A percentile compares a stretch with the other conserved stretches of the same genome.
Conservation (phyloP, 1,140 invertebrate genomes). For the Tetramorium parvispinum region DNA sequence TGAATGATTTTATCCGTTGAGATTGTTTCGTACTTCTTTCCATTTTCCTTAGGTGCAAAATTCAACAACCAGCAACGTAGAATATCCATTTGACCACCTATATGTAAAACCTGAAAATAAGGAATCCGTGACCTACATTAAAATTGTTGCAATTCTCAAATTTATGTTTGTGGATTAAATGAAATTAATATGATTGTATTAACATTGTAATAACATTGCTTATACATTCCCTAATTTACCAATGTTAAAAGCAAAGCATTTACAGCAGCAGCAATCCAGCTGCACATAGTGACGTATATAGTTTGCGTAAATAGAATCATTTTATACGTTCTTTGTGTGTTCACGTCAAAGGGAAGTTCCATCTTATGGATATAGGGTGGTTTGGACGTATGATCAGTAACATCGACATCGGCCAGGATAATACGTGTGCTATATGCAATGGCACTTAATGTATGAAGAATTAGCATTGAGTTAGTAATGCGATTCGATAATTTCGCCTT, state of each 20-base stretch:
- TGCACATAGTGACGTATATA: not conserved
- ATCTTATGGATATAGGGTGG: conserved; percentile 13
- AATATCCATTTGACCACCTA: conserved; percentile 53
- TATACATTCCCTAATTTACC: not conserved
- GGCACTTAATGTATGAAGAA: conserved; percentile 24
- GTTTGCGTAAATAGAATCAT: not conserved
- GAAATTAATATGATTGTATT: not conserved
- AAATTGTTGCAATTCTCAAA: not conserved
- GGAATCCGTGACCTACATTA: not conserved
- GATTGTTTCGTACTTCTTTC: not conserved
- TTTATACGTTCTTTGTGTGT: conserved; percentile 23
- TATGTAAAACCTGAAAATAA: conserved; percentile 48
- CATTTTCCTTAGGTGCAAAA: not conserved
- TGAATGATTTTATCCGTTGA: conserved; percentile 9
- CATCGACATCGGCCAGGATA: not conserved
- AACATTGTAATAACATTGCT: not conserved
- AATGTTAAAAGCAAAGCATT: conserved; percentile 38
- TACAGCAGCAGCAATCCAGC: conserved; percentile 8
- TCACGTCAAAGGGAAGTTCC: conserved; percentile 28
- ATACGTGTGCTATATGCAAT: not conserved
- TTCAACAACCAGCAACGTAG: not conserved
- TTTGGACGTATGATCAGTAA: not conserved
- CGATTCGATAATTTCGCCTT: conserved; percentile 26
- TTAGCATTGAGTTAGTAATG: conserved; percentile 38
- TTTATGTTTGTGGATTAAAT: not conserved